Base-by-base conservation (phyloP, 2,888 invertebrate species). In the Ypsolopha sequella region DNA sequence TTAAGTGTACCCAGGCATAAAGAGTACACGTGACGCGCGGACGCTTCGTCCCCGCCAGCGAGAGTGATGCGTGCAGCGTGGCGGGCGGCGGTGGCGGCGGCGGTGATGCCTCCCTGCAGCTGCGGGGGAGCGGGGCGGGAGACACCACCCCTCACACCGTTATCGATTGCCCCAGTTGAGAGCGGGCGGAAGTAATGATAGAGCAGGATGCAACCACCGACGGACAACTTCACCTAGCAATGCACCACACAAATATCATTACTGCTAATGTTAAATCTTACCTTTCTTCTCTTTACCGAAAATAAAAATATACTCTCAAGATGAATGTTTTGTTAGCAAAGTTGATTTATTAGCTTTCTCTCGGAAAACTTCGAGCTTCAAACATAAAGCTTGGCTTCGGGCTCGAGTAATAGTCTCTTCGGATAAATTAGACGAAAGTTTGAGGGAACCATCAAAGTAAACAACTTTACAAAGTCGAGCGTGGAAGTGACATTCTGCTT, bases 91-190 rank as follows among this genome's bases (percentile, higher is more conserved):
- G 43, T 13, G 46, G 7, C 24, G 35, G 46, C n/a, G 49, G 10
- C 11, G 8, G 8, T 64, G 63, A 64, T 54, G 35, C 64, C 66
- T 65, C 67, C 64, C 56, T 70, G 71, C 70, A 66, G 63, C 39
- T 63, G 56, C 55, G 55, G 56, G 65, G 63, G 57, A 65, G 62
- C 61, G 65, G 61, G 60, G 61, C 55, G 60, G 58, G 62, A 62
- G 56, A 66, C 64, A 68, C 66, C 66, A 65, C 52, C 51, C 47
- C 57, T 56, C 69, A 70, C 76, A 66, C 73, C 68, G 72, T 68
- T 89, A 89, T 89, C 89, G 89, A 89, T 89, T 89, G 89, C 87
- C 89, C 89, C 88, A 89, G 89, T 89, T 89, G 88, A 86, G 82
- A 87, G 82, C 78, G 79, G 80, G 78, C 80, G 85, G 80, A 82